Evolutionary conservation across 2,888 invertebrate species (phyloP).

Genomic region (Embidobia sp.): DNA sequence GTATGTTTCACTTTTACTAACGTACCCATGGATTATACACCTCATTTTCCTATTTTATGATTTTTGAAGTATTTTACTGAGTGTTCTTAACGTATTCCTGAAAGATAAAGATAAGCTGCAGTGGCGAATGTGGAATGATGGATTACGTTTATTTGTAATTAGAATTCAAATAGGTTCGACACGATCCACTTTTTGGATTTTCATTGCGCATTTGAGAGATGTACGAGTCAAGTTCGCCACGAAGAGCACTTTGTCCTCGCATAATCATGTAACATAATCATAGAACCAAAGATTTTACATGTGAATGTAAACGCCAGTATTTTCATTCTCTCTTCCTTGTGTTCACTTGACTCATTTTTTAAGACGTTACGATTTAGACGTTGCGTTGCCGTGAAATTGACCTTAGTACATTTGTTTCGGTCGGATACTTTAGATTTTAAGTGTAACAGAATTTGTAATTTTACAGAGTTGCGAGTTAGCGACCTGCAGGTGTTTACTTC

Average conservation of each 20-base stretch:
- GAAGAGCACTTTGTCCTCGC: slow-evolving; percentile 38
- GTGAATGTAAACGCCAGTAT: slow-evolving; percentile 73
- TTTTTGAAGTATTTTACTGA: slow-evolving; percentile 30
- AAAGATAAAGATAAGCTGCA: slow-evolving; percentile 5
- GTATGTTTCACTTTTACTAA: too few species aligned
- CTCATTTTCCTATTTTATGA: slow-evolving; percentile 20
- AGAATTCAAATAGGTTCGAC: too few species aligned
- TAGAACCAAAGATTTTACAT: slow-evolving; percentile 77
- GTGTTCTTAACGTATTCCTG: slow-evolving; percentile 29
- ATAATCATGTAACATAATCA: slow-evolving; percentile 68
- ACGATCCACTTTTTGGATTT: too few species aligned
- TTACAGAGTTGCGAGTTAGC: slow-evolving; percentile 53
- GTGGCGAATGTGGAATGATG: slow-evolving; percentile 1
- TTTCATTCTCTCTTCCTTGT: slow-evolving; percentile 69
- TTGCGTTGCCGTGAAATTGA: slow-evolving; percentile 50
- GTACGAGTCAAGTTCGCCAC: slow-evolving; percentile 6
- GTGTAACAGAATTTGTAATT: slow-evolving; percentile 47
- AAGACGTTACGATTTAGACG: slow-evolving; percentile 28
- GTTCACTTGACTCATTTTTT: slow-evolving; percentile 54
- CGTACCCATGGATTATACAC: slow-evolving; percentile 2
- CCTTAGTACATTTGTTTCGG: slow-evolving; percentile 58
- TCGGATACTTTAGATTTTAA: slow-evolving; percentile 56
- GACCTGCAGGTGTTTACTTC: slow-evolving; percentile 65
- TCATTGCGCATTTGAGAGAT: too few species aligned
- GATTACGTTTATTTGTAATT: slow-evolving; percentile 9